Evolutionary conservation across 2,888 invertebrate genomes (phyloP), one percentile per base, ranked within the genome.

Genomic region (Ennomos erosarius): DNA sequence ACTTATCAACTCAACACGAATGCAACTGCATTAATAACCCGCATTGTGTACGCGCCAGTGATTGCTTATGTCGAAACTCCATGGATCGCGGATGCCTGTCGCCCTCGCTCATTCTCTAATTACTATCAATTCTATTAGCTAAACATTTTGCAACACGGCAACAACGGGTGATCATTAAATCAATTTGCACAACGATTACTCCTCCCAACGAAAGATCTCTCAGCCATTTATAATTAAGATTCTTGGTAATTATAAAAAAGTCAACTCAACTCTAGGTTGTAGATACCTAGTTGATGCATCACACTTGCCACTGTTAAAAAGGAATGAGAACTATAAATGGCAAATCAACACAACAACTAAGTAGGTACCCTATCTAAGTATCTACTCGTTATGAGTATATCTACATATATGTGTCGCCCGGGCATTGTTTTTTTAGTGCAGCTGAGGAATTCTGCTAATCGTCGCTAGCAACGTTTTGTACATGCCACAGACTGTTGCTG

Each of bases 391-490:
- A 74, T 70, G 71, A 26, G 26, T 26, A 26, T 0, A 6, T 26
- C 3, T 49, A 59, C 49, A 38, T 44, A 59, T 55, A 38, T 51
- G 47, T 51, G 50, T 84, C 80, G 85, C 84, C 82, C 86, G 78
- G 79, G 79, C 82, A 87, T 81, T 82, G 85, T 85, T 90, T 91
- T 90, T 90, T 84, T 81, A 74, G 76, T 85, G 85, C 84, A 79
- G 82, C 76, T 76, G 72, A 78, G 87, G 90, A 90, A 91, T 91
- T 87, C 87, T 80, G 84, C 87, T 91, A 90, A 92, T 91, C 87
- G 90, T 82, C 79, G 83, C 72, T 73, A 81, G 88, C 80, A 84
- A 81, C 90, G 91, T 91, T 87, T 84, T 79, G 76, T 84, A 81
- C 86, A 83, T 87, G 82, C 86, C 84, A 61, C 71, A 72, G 77